Percentiles rank a stretch among this genome's conserved stretches.
Evolutionary conservation across 2,888 invertebrate genomes (phyloP).

Genomic region (Drosophila anomelani): DNA sequence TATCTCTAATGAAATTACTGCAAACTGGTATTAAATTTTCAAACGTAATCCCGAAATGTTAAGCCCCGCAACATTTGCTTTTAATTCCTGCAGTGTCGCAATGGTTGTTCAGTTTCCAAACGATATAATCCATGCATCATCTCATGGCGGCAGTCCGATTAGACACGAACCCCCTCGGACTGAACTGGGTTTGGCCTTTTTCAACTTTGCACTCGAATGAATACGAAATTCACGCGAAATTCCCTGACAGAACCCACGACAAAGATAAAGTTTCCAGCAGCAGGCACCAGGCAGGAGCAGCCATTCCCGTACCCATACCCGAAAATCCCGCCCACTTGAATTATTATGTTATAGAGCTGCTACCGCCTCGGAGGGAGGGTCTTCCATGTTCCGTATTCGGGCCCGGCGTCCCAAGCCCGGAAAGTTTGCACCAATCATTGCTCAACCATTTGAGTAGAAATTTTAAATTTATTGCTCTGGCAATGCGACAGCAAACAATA

Average conservation of each 20-base stretch:
- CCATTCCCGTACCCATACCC: neutral
- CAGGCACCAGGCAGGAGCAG: conserved; percentile 3
- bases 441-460: conserved; percentile 59
- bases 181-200: conserved; percentile 46
- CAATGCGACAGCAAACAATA: conserved; percentile 42
- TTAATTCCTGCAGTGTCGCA: conserved; percentile 38
- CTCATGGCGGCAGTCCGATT: conserved; percentile 45
- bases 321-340: conserved; percentile 50
- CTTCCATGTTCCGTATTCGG: conserved; percentile 1
- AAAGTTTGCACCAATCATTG: conserved; percentile 66
- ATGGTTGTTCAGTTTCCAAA: conserved; percentile 45
- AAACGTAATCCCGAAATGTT: conserved; percentile 30
- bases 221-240: conserved; percentile 58
- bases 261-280: conserved; percentile 23
- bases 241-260: conserved; percentile 53
- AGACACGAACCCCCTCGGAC: conserved; percentile 32
- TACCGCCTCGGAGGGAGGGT: conserved; percentile 9
- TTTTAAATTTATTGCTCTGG: conserved; percentile 60
- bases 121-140: conserved; percentile 54
- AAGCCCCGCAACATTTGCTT: conserved; percentile 37
- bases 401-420: neutral
- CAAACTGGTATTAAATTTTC: conserved; percentile 22
- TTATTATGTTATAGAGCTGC: conserved; percentile 52
- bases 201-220: conserved; percentile 62
- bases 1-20: conserved; percentile 5